A percentile compares a stretch with the other conserved stretches of the same genome.
Conservation (phyloP, 2,113 vertebrate genomes). For the Tachysurus vachellii region DNA sequence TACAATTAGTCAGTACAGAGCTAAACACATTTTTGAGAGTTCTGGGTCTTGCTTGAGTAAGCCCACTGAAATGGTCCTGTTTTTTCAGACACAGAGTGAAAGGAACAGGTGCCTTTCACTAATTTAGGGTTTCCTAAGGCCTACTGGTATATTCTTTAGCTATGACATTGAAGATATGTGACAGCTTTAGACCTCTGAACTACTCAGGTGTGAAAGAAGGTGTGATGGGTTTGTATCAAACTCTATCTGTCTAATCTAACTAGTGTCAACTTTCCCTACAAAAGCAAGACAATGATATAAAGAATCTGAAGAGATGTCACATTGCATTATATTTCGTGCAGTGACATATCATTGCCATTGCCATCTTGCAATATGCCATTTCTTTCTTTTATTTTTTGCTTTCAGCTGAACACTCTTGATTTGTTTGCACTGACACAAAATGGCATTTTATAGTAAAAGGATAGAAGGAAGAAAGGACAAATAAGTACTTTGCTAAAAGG, state of each 20-base stretch:
- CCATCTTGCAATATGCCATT: not conserved
- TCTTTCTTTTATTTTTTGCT: not conserved
- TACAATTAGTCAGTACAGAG: not conserved
- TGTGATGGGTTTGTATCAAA: conserved; percentile 23
- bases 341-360: not conserved
- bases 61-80: not conserved
- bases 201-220: conserved; percentile 21
- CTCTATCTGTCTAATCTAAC: conserved; percentile 7
- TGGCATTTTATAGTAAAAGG: not conserved
- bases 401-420: not conserved
- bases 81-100: conserved; percentile 10
- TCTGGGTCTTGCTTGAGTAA: conserved; percentile 8
- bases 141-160: not conserved
- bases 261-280: conserved; percentile 16
- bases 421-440: not conserved
- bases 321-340: not conserved
- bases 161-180: not conserved
- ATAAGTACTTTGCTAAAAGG: not conserved
- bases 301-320: not conserved
- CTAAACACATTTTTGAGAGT: not conserved
- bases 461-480: not conserved
- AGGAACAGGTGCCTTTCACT: conserved; percentile 20
- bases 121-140: not conserved
- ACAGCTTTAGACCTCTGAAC: conserved; percentile 25
- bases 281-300: not conserved